Percentiles rank a stretch among this genome's conserved stretches.
Conservation (phyloP, 1,140 invertebrate species). For the Drosophila sulfurigaster region DNA sequence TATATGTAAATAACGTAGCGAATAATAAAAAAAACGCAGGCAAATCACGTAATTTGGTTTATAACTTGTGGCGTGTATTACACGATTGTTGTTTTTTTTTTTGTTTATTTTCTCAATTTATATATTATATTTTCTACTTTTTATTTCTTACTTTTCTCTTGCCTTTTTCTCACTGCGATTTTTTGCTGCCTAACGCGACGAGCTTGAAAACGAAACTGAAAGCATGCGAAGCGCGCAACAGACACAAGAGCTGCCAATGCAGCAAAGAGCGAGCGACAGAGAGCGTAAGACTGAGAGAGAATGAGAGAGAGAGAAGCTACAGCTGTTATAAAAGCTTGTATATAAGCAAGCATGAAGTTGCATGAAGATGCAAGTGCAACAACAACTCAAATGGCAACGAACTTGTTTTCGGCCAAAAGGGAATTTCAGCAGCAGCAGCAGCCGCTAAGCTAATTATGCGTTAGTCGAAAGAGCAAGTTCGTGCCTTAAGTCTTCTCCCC, state of each 20-base stretch:
- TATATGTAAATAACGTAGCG: neutral
- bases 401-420: conserved; percentile 22
- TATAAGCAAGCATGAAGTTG: conserved; percentile 22
- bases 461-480: neutral
- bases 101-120: conserved; percentile 24
- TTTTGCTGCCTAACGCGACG: conserved; percentile 68
- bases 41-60: conserved; percentile 74
- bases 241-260: conserved; percentile 53
- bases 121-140: conserved; percentile 20
- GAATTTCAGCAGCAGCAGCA: conserved; percentile 3
- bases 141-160: conserved; percentile 26
- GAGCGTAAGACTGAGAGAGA: neutral
- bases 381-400: conserved; percentile 30
- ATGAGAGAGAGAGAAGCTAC: conserved; percentile 25
- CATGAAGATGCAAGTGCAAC: conserved; percentile 25
- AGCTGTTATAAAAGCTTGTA: conserved; percentile 51
- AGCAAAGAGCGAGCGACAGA: conserved; percentile 2
- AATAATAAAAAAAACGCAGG: neutral
- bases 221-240: conserved; percentile 44
- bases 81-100: conserved; percentile 43
- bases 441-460: conserved; percentile 1
- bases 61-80: conserved; percentile 56
- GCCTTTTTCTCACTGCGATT: conserved; percentile 26
- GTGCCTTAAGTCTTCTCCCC: neutral
- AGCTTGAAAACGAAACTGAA: conserved; percentile 77